Base-by-base conservation (phyloP, 2,113 vertebrate species). In the Callopanchax toddi region DNA sequence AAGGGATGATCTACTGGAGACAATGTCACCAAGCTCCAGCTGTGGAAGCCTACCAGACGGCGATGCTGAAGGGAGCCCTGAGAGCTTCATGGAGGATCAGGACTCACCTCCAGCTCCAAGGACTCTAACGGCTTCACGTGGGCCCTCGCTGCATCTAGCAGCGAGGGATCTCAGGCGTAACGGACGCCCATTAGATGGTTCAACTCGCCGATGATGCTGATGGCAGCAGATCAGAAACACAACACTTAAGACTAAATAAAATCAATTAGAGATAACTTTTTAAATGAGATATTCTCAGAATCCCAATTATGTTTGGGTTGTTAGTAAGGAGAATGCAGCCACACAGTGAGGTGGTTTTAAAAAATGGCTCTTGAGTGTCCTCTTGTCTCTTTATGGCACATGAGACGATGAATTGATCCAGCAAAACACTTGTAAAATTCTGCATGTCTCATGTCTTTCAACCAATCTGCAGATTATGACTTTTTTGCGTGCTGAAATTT, bases 1-100 rank as follows among this genome's bases (percentile, higher is more conserved):
- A 59, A 92, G 95, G n/a, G 96, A 97, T 66, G 95, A 97, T 93
- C 65, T 95, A 70, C 93, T 96, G 87, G 95, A 94, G 48, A 94
- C 95, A 69, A 85, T 97, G 86, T 98, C 96, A 4, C 95, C 95
- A 12, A 93, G 95, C 72, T 98, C 96, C 49, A 96, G 95, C 89
- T 98, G 95, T 29, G 96, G 95, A 54, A 97, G 96, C 36, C 93
- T 96, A 45, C 89, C 96, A 67, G 96, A 97, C 0, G 96, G 95
- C 0, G 95, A 94, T 1, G 95, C 94, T 2, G 95, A 94, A 2
- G 95, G 93, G 15, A 98, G 96, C 84, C 95, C 96, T 0, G 96
- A 96, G 80, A 97, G 96, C 91, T 96, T 94, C 83, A 93, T 93
- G 0, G 96, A 98, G 60, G 90, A 91, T 37, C 90, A 91, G 85